Evolutionary conservation across 1,140 invertebrate genomes (phyloP).

Genomic region (Pemphigus obesinymphae): DNA sequence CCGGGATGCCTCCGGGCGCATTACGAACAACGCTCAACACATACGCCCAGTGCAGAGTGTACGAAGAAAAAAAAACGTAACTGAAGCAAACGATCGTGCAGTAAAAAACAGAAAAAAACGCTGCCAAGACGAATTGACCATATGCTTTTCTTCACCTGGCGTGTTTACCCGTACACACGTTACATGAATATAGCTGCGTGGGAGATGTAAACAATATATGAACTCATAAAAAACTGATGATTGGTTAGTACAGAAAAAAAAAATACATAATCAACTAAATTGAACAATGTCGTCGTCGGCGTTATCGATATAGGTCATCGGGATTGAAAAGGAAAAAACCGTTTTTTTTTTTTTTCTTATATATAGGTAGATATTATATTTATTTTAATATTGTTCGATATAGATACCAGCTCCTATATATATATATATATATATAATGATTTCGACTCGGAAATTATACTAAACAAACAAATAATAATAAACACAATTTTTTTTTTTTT

Average conservation of each 20-base stretch:
- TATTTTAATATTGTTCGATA: neutral
- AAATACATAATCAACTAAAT: constrained; percentile 7
- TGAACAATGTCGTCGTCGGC: neutral
- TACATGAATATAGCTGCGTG: too few species aligned
- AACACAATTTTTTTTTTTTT: too few species aligned
- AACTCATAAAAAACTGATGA: neutral
- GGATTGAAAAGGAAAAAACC: neutral
- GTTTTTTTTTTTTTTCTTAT: neutral
- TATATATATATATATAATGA: neutral
- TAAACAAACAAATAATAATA: too few species aligned
- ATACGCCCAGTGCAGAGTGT: neutral
- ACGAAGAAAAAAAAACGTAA: constrained; percentile 1
- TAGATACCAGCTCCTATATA: neutral
- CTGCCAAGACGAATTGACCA: constrained; percentile 37
- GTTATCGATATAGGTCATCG: constrained; percentile 22
- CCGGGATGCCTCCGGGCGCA: neutral
- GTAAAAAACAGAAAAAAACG: constrained; percentile 19
- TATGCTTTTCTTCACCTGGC: constrained; percentile 29
- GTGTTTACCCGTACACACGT: neutral
- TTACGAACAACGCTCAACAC: neutral
- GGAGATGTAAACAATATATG: neutral
- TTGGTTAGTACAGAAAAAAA: neutral
- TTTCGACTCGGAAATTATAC: neutral
- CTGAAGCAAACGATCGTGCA: neutral
- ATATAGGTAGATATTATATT: too few species aligned